Conservation (phyloP, 2,888 invertebrate genomes). For the Helobdella robusta region DNA sequence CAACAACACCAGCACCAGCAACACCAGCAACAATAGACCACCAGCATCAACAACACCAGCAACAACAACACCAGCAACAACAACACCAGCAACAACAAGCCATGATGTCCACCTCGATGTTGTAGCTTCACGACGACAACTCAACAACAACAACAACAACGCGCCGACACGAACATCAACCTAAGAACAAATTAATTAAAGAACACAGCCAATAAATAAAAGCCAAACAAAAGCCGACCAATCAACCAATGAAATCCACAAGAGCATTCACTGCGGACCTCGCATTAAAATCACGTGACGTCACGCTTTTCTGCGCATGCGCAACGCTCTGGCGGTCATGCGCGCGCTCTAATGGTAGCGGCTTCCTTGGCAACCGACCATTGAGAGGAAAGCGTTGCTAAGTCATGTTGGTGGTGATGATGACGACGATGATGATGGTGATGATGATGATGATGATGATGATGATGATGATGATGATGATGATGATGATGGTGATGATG, state of each 20-base stretch:
- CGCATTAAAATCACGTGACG: constrained; percentile 24
- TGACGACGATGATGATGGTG: not conserved
- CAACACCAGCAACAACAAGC: too few species aligned
- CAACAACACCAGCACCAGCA: not conserved
- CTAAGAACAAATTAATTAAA: not conserved
- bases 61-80: too few species aligned
- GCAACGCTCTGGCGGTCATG: constrained; percentile 23
- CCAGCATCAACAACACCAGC: too few species aligned
- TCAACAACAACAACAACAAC: too few species aligned
- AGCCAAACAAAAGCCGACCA: not conserved
- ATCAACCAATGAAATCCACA: constrained; percentile 18
- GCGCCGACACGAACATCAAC: too few species aligned
- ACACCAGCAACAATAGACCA: not conserved
- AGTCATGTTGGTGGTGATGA: not conserved
- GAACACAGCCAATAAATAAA: constrained; percentile 19
- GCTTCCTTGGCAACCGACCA: constrained; percentile 24
- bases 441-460: constrained; percentile 7
- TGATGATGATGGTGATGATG: not conserved
- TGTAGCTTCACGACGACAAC: not conserved
- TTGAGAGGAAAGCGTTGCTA: constrained; percentile 20
- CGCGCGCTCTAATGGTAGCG: constrained; percentile 21
- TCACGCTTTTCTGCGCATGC: constrained; percentile 24
- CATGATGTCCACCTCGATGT: not conserved
- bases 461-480: constrained; percentile 10
- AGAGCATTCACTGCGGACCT: constrained; percentile 19